phyloP scores from a whole-genome alignment of 2,113 vertebrate genomes.

The Hymenochirus boettgeri region DNA sequence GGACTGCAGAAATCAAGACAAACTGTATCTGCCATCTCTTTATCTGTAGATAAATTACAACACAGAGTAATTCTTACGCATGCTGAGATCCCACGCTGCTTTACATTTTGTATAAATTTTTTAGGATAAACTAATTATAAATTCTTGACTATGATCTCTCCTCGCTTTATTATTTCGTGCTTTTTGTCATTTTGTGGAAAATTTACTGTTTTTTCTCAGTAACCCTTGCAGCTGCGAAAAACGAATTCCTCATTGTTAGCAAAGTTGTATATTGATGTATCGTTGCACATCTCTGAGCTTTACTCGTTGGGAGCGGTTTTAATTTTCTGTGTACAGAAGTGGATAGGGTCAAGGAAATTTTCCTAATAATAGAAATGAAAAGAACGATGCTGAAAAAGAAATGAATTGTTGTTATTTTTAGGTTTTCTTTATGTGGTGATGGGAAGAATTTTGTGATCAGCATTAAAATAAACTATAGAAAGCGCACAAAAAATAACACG shows the following conservation, averaged over 20 bases:
- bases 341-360: background rate
- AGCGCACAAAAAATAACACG: too few relatives aligned
- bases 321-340: background rate
- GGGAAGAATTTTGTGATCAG: too few relatives aligned
- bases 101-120: slow-evolving; percentile 15
- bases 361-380: background rate
- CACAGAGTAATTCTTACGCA: background rate
- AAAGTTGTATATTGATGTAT: too few relatives aligned
- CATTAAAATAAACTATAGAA: too few relatives aligned
- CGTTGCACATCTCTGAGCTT: too few relatives aligned
- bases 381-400: background rate
- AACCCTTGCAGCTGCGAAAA: background rate
- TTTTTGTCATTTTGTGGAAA: slow-evolving; percentile 16
- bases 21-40: background rate
- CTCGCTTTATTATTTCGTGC: background rate
- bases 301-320: too few relatives aligned
- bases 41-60: background rate
- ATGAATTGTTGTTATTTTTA: background rate
- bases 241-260: too few relatives aligned
- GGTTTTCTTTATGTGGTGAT: too few relatives aligned
- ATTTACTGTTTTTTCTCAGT: background rate
- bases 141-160: slow-evolving; percentile 9
- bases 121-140: slow-evolving; percentile 11
- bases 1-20: background rate
- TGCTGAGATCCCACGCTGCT: slow-evolving; percentile 18